These are phyloP conservation scores for Intellagama lesueurii DNA, from an alignment of 2,797 vertebrate species.

Conservation along the genomic window DNA sequence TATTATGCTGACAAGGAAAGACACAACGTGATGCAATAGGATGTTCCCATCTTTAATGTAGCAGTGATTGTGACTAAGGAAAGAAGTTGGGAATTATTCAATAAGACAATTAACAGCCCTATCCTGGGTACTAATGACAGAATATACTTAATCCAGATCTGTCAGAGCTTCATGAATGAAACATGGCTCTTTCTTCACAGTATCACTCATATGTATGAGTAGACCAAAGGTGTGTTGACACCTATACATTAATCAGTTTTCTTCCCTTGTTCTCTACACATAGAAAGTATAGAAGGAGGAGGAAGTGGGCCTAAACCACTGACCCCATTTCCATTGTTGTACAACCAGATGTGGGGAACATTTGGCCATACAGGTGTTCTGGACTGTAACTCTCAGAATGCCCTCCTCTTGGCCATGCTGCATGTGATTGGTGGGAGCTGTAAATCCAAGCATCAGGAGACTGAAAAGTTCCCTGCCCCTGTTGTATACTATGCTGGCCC, in stretches of 20 bases:
- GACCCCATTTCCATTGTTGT: background rate
- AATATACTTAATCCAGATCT: constrained; percentile 19
- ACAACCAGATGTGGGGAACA: background rate
- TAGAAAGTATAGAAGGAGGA: background rate
- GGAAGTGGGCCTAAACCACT: background rate
- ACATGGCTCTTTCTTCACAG: background rate
- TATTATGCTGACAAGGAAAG: background rate
- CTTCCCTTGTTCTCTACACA: background rate
- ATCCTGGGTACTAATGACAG: background rate
- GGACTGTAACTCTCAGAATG: background rate
- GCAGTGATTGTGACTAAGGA: background rate
- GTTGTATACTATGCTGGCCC: background rate
- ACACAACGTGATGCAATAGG: constrained; percentile 35
- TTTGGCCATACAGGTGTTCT: background rate
- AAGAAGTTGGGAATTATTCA: constrained; percentile 20
- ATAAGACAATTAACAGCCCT: background rate
- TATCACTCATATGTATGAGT: background rate
- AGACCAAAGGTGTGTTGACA: background rate
- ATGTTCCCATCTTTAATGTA: background rate
- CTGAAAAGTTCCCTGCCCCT: background rate
- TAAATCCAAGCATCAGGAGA: background rate
- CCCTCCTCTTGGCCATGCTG: background rate
- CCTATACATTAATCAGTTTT: background rate
- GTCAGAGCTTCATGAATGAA: background rate
- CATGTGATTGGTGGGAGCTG: background rate